These are phyloP conservation scores for Zaprionus gabonicus DNA, from an alignment of 1,140 invertebrate genomes.

Conservation along the genomic window DNA sequence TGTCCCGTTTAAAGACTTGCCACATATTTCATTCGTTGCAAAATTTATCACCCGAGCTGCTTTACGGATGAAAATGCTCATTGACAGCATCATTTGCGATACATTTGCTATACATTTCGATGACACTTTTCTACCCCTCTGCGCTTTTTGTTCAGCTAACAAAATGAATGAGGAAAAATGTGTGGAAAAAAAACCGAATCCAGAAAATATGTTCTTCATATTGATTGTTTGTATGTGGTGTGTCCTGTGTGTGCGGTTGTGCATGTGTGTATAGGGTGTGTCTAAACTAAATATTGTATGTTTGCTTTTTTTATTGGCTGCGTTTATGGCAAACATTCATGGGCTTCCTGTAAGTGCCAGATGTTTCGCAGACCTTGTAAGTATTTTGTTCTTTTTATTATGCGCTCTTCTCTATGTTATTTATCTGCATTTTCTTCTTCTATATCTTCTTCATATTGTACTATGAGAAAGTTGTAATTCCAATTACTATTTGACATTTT, in stretches of 20 bases:
- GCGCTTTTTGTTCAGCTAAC: neutral
- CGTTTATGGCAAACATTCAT: conserved; percentile 36
- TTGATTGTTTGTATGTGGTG: conserved; percentile 45
- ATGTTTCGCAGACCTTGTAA: conserved; percentile 15
- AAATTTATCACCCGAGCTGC: conserved; percentile 7
- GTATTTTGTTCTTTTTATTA: conserved; percentile 16
- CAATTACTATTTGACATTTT: conserved; percentile 29
- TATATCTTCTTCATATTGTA: conserved; percentile 16
- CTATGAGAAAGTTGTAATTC: conserved; percentile 16
- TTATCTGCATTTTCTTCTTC: conserved; percentile 15
- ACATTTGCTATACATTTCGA: conserved; percentile 28
- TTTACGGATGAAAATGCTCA: conserved; percentile 23
- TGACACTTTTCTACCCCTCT: conserved; percentile 25
- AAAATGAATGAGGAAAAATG: neutral
- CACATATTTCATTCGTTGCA: neutral
- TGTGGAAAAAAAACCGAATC: neutral
- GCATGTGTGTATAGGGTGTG: conserved; percentile 8
- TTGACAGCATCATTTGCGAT: conserved; percentile 35
- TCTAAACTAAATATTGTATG: conserved; percentile 39
- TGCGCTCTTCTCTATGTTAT: conserved; percentile 18
- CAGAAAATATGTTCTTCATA: conserved; percentile 40
- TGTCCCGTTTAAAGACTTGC: neutral
- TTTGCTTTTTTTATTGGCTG: conserved; percentile 41
- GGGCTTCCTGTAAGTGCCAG: conserved; percentile 30
- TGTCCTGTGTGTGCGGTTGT: neutral